These are phyloP conservation scores for Lomographa bimaculata DNA, from an alignment of 2,888 invertebrate species.

Conservation along the genomic window DNA sequence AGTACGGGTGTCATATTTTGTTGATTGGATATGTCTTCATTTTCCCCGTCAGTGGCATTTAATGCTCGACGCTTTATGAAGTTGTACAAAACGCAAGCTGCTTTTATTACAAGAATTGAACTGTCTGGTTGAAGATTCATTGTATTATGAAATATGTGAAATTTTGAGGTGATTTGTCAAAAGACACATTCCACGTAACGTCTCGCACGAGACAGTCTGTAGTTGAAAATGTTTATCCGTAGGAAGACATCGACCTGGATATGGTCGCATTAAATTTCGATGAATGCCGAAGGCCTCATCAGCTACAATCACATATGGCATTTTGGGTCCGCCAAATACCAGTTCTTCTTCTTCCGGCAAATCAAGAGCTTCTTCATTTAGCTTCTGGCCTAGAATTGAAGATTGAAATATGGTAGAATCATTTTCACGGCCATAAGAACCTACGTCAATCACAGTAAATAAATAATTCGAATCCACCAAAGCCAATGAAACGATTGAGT, in stretches of 20 bases:
- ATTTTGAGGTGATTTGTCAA: constrained; percentile 16
- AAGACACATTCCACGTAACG: constrained; percentile 21
- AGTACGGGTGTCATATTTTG: constrained; percentile 24
- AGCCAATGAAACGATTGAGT: constrained; percentile 25
- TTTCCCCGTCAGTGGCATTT: constrained; percentile 20
- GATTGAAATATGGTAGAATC: constrained; percentile 23
- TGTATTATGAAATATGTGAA: constrained; percentile 15
- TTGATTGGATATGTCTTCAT: constrained; percentile 21
- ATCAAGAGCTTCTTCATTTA: constrained; percentile 19
- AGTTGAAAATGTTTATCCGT: constrained; percentile 19
- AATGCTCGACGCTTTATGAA: constrained; percentile 23
- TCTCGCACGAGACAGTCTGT: constrained; percentile 20
- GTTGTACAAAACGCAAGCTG: constrained; percentile 19
- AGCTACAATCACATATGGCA: constrained; percentile 29
- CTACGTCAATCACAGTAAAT: constrained; percentile 32
- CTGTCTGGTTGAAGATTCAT: constrained; percentile 15
- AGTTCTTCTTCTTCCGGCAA: constrained; percentile 22
- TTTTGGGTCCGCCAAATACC: constrained; percentile 16
- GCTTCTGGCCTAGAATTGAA: constrained; percentile 20
- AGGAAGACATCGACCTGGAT: constrained; percentile 17
- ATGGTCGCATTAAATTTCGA: constrained; percentile 23
- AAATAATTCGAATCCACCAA: constrained; percentile 26
- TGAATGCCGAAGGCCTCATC: constrained; percentile 27
- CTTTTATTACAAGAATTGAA: constrained; percentile 15
- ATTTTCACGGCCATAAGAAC: constrained; percentile 21